Evolutionary conservation across 2,113 vertebrate genomes (phyloP), one percentile per base, ranked within the genome.

Genomic region (Rhinichthys klamathensis): DNA sequence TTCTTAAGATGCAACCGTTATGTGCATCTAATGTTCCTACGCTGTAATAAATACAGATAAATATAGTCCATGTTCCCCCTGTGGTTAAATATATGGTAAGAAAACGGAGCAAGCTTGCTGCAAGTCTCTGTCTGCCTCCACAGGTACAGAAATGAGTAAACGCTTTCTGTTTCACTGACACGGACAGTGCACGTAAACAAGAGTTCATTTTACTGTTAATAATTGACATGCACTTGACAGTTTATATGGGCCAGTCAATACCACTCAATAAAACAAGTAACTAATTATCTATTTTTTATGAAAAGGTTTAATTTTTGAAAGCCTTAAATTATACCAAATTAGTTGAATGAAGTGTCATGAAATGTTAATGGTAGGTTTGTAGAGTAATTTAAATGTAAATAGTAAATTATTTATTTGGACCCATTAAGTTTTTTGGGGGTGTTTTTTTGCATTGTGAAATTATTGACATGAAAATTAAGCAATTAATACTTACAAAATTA

Each of bases 121-220:
- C 72, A 78, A 0, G 1, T 27, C 15, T 58, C 25, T 41, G 8
- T 41, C 58, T 49, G 63, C 78, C 56, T 60, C 25, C 35, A 63
- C 75, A 84, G 49, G 84, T 80, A 60, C 81, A 16, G 76, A 84
- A 70, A 84, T 88, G 79, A 88, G 82, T 88, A 85, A 88, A 82
- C 76, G 18, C 46, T 72, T 60, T 41, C 70, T 70, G 35, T 74
- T 70, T 38, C 72, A 30, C 67, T 65, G 74, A 27, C 80, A 65
- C 61, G 51, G 9, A 35, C 41, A 30, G 9, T 41, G 41, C 23
- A 44, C 44, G 8, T 73, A 60, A 38, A 10, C 21, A 41, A 79
- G 21, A 60, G 41, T 79, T 35, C 0, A 44, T 58, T 35, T 25
- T 41, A 61, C 38, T 63, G 51, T 21, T 56, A 61, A n/a, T 32